Base-by-base conservation (phyloP, 2,888 invertebrate genomes). In the Liposcelis brunnea region DNA sequence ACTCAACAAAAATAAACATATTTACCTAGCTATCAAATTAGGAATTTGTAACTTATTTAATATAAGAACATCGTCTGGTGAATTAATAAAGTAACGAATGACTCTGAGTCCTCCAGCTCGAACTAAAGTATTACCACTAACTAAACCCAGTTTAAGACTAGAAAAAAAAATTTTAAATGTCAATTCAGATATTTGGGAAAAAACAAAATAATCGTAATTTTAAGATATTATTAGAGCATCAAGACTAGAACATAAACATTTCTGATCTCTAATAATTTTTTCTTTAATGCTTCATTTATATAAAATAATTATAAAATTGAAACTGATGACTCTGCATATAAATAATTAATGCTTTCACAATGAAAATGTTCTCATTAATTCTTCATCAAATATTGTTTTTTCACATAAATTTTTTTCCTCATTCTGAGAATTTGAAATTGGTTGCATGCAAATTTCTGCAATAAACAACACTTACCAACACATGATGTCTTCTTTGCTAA, bases 51-150 rank as follows among this genome's bases (percentile, higher is more conserved):
- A 67, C 53, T 76, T 75, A 60, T 87, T 82, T 55, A 93, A 77
- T 47, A 74, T 70, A 55, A 78, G 71, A 51, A 93, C 72, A 64
- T 89, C 83, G 59, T 77, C 75, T 57, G 80, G 77, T 52, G 76
- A 77, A 57, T 73, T 75, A 46, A 93, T 69, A 55, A 87, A 70
- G 64, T 93, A 86, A 52, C 94, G 75, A 49, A 93, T 72, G 44
- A 85, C 84, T 56, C 94, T 74, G 51, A 95, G 68, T 33, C 86
- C 81, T 46, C 86, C 89, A 51, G 91, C 86, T 58, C 94, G 74
- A 47, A 95, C 79, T 62, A 89, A 85, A 55, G 87, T 83, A 50
- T 85, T 80, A 53, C 90, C 83, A 62, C 90, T 81, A 45, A 89
- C 72, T 53, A 93, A 69, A 47, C 84, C 77, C 49, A 85, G 72